Conservation (phyloP, 2,113 vertebrate genomes). For the Donacobius atricapilla region DNA sequence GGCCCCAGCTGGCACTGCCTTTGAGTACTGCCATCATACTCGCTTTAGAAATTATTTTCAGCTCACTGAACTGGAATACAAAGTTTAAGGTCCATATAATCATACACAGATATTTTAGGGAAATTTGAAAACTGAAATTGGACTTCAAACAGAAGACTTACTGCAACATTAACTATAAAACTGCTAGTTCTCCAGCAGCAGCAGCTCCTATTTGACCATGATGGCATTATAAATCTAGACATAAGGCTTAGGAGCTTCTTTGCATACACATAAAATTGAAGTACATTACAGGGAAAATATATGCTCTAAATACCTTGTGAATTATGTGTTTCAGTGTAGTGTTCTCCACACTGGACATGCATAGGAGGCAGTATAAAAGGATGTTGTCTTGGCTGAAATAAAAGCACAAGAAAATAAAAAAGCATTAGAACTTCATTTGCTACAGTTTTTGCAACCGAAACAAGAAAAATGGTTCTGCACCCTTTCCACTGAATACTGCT, state of each 20-base stretch:
- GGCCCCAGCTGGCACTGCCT: conserved; percentile 21
- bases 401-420: conserved; percentile 13
- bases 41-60: conserved; percentile 6
- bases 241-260: neutral
- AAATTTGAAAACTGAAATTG: conserved; percentile 16
- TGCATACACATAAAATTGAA: neutral
- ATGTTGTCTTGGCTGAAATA: conserved; percentile 87
- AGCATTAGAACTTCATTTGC: neutral
- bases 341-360: conserved; percentile 89
- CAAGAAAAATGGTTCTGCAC: neutral
- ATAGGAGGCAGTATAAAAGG: conserved; percentile 89
- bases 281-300: neutral
- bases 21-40: neutral
- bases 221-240: neutral
- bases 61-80: conserved; percentile 37
- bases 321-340: conserved; percentile 90
- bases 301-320: conserved; percentile 82
- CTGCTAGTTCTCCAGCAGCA: neutral
- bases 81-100: conserved; percentile 28
- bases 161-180: conserved; percentile 28
- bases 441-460: neutral
- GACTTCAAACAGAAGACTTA: conserved; percentile 21
- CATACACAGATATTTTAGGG: neutral
- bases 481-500: neutral
- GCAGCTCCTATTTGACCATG: neutral